Evolutionary conservation across 1,140 invertebrate genomes (phyloP).

Genomic region (Aleiodes sp.): DNA sequence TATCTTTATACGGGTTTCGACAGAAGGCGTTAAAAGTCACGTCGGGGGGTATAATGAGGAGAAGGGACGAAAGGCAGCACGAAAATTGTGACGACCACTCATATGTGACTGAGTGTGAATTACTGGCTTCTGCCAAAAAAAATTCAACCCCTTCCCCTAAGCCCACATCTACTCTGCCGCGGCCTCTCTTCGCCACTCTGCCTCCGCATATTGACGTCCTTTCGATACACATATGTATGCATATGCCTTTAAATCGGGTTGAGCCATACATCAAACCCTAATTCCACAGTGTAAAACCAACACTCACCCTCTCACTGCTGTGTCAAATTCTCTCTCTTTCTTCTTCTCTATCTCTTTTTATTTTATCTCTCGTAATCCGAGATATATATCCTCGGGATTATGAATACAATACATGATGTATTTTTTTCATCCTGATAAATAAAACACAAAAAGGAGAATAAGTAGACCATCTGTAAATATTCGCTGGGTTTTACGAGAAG

Average conservation of each 20-base stretch:
- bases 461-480: too few relatives aligned
- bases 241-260: constrained; percentile 27
- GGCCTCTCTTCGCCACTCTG: not conserved
- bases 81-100: constrained; percentile 14
- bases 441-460: too few relatives aligned
- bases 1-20: constrained; percentile 8
- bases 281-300: constrained; percentile 39
- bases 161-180: not conserved
- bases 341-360: constrained; percentile 24
- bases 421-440: not conserved
- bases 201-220: not conserved
- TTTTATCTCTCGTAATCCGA: constrained; percentile 35
- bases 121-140: constrained; percentile 14
- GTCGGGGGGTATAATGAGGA: constrained; percentile 31
- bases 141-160: not conserved
- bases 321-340: constrained; percentile 26
- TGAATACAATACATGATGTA: not conserved
- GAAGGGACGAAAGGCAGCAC: constrained; percentile 28
- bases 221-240: constrained; percentile 21
- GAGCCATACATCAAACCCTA: constrained; percentile 46
- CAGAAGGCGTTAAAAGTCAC: constrained; percentile 34
- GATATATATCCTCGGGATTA: constrained; percentile 4
- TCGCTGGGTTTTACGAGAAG: too few relatives aligned
- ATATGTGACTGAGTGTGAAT: constrained; percentile 25
- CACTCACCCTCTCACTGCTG: not conserved